Conservation (phyloP, 2,888 invertebrate species). For the Drosophila infuscata region DNA sequence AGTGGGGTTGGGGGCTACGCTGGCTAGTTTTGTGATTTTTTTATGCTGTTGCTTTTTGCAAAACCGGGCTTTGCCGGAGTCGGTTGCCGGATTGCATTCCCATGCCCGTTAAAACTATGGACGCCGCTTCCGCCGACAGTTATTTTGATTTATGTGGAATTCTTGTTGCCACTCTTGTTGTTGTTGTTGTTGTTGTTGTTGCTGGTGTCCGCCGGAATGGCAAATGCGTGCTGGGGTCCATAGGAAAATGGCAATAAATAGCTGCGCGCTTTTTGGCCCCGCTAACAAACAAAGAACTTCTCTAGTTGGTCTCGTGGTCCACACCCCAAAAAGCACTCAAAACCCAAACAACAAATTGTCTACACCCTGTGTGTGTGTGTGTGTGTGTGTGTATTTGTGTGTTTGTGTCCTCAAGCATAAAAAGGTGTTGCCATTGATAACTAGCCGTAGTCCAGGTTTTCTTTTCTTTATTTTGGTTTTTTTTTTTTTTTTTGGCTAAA, state of each 20-base stretch:
- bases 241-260: conserved; percentile 76
- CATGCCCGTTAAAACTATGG: conserved; percentile 71
- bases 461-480: not conserved
- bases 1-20: conserved; percentile 21
- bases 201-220: conserved; percentile 23
- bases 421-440: conserved; percentile 73
- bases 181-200: not conserved
- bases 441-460: conserved; percentile 9
- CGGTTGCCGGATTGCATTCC: conserved; percentile 25
- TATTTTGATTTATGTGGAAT: conserved; percentile 78
- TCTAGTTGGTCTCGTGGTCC: conserved; percentile 30
- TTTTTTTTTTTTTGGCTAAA: conserved; percentile 23
- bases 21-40: conserved; percentile 60
- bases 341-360: conserved; percentile 69
- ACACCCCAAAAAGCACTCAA: conserved; percentile 75
- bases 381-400: not conserved
- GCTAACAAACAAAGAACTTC: conserved; percentile 61
- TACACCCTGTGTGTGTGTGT: conserved; percentile 4
- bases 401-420: conserved; percentile 26
- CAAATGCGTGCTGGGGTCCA: conserved; percentile 58
- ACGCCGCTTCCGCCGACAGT: conserved; percentile 81
- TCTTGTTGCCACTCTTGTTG: conserved; percentile 44
- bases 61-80: not conserved
- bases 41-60: conserved; percentile 8
- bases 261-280: conserved; percentile 41